Conservation (phyloP, 2,113 vertebrate genomes). For the Melanerpes aurifrons region DNA sequence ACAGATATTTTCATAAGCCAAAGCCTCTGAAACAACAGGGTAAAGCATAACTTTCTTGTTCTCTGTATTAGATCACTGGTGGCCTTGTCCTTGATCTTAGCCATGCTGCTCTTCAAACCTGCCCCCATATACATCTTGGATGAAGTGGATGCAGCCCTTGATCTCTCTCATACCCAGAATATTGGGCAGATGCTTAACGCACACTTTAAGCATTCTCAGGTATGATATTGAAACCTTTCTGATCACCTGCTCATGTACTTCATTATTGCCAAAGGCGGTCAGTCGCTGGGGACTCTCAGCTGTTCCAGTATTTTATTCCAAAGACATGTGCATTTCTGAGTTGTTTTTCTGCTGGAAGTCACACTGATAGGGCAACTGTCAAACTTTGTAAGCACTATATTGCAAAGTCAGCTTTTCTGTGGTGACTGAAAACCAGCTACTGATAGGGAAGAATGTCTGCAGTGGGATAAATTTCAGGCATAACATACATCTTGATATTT, state of each 20-base stretch:
- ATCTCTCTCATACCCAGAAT: conserved; percentile 97
- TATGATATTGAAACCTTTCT: conserved; percentile 32
- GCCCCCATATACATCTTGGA: conserved; percentile 98
- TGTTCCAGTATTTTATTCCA: neutral
- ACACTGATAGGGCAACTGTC: neutral
- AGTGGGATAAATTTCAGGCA: neutral
- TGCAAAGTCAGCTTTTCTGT: neutral
- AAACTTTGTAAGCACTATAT: neutral
- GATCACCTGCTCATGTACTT: too few species aligned
- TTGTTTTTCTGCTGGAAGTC: neutral
- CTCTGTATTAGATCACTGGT: conserved; percentile 86
- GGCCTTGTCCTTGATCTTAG: conserved; percentile 93
- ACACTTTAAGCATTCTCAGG: conserved; percentile 94
- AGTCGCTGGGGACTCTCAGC: neutral
- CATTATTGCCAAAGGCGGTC: neutral
- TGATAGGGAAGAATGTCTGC: neutral
- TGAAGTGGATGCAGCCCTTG: conserved; percentile 96
- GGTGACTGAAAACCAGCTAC: neutral
- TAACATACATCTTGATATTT: neutral
- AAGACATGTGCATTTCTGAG: neutral
- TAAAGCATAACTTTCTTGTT: neutral
- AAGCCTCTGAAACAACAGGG: neutral
- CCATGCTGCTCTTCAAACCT: conserved; percentile 97
- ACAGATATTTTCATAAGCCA: neutral
- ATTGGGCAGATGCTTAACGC: conserved; percentile 94